These are phyloP conservation scores for Aphis craccivora DNA, from an alignment of 1,140 invertebrate genomes.

Conservation along the genomic window DNA sequence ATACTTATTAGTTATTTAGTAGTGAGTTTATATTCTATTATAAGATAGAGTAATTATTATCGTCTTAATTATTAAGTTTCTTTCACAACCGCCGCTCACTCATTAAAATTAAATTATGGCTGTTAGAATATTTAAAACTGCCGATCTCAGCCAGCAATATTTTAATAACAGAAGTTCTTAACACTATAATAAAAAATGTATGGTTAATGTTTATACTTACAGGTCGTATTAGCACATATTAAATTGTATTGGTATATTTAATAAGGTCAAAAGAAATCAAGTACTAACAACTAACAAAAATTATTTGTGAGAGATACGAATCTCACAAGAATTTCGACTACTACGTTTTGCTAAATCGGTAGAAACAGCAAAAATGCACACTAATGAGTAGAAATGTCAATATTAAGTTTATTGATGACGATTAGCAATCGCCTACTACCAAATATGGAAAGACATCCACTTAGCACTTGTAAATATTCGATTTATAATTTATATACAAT, in stretches of 20 bases:
- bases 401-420: not conserved
- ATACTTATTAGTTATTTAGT: too few relatives aligned
- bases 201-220: not conserved
- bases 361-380: not conserved
- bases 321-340: not conserved
- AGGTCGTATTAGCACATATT: not conserved
- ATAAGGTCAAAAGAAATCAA: not conserved
- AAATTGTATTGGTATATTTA: not conserved
- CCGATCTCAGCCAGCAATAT: not conserved
- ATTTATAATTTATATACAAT: too few relatives aligned
- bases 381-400: not conserved
- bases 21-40: too few relatives aligned
- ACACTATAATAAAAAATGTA: not conserved
- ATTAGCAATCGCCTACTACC: not conserved
- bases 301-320: not conserved
- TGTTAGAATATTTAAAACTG: not conserved
- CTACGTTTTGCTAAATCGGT: not conserved
- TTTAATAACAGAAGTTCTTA: not conserved
- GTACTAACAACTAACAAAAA: not conserved
- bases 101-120: too few relatives aligned
- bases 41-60: too few relatives aligned
- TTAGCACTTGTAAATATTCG: not conserved
- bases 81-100: too few relatives aligned
- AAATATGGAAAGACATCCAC: not conserved
- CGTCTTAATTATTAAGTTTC: too few relatives aligned